Base-by-base conservation (phyloP, 2,797 vertebrate genomes). In the Lagorchestes hirsutus region DNA sequence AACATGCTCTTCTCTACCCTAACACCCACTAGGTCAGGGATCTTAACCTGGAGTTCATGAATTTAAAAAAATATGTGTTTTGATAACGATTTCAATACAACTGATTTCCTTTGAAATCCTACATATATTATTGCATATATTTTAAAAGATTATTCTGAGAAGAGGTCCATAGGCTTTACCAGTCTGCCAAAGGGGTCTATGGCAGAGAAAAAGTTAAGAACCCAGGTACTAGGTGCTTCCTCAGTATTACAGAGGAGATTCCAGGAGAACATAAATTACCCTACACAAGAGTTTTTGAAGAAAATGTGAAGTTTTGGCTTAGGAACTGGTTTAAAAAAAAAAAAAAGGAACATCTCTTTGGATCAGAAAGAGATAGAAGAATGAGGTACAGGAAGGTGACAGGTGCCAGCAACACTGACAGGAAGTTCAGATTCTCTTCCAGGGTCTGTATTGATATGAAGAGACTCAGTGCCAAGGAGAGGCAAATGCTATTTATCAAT, bases 401-500 rank as follows among this genome's bases (percentile, higher is more conserved):
- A 82, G 34, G 57, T 92, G 59, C 50, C 91, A 96, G 92, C 94
- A 93, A 96, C 46, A 95, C 54, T 40, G 59, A n/a, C 54, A 95
- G 91, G 67, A 13, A 94, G 28, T 93, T 95, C 67, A 95, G 91
- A 97, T 56, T 87, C 46, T 87, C 55, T 95, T n/a, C 90, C 93
- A 95, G 29, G 55, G 91, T 18, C 59, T 92, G 10, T 31, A 93
- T 93, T 14, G 56, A 55, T 93, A 87, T 22, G 31, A 95, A 92
- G 58, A 91, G 90, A 55, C 82, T 55, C 12, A 54, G 67, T 93
- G 57, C 82, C 90, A 90, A 94, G 34, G 52, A 58, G 93, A 34
- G 46, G 56, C 57, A 91, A 87, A 94, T 54, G 1, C 59, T 94
- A 28, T 96, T 94, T 95, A 94, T 95, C 92, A 96, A 90, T 95